phyloP scores from a whole-genome alignment of 2,888 invertebrate species.

The Drosophila leonis region DNA sequence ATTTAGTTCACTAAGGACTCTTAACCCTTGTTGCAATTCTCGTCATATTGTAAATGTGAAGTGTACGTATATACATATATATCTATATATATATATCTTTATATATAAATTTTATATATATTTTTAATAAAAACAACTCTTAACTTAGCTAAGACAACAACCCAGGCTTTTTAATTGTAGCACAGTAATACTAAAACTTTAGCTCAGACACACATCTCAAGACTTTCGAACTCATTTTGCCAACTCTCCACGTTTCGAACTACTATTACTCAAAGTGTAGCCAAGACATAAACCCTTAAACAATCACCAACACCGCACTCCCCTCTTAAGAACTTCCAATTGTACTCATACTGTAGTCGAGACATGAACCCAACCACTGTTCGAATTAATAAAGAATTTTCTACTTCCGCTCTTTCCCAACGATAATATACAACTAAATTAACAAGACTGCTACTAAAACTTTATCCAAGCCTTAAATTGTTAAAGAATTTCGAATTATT shows the following conservation, averaged over 20 bases:
- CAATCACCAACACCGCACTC: neutral
- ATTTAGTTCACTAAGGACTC: conserved; percentile 44
- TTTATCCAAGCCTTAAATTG: too few relatives aligned
- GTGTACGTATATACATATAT: conserved; percentile 49
- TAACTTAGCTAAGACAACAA: conserved; percentile 48
- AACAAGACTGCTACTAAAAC: too few relatives aligned
- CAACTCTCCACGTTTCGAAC: too few relatives aligned
- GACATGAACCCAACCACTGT: neutral
- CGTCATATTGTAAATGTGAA: conserved; percentile 77
- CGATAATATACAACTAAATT: too few relatives aligned
- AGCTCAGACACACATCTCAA: neutral
- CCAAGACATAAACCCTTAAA: neutral
- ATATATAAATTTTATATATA: conserved; percentile 8
- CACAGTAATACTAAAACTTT: neutral
- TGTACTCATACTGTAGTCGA: neutral
- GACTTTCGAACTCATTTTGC: neutral
- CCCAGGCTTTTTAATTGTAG: neutral
- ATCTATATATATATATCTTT: conserved; percentile 24
- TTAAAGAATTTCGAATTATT: too few relatives aligned
- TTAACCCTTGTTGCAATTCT: conserved; percentile 78
- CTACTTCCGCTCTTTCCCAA: too few relatives aligned
- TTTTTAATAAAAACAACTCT: conserved; percentile 70
- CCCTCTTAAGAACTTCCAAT: neutral
- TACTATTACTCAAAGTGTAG: neutral
- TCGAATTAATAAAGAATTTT: too few relatives aligned